Evolutionary conservation across 2,113 vertebrate species (phyloP).

Genomic region (Onychostoma macrolepis): DNA sequence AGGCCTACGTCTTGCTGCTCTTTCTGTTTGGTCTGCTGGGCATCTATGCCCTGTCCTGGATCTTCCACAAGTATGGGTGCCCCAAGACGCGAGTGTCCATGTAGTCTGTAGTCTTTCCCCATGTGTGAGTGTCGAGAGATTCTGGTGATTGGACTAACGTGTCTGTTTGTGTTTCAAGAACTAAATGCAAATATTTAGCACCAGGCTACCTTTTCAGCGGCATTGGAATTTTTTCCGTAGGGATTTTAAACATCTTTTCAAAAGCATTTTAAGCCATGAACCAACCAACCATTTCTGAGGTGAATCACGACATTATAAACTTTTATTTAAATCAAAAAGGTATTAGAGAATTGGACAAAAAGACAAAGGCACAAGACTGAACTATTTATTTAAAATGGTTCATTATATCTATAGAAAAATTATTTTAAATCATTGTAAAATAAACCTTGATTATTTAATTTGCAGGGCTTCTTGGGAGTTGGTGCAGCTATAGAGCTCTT

Average conservation of each 20-base stretch:
- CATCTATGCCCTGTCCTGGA: slow-evolving; percentile 78
- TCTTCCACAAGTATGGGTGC: slow-evolving; percentile 69
- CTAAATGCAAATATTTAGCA: background rate
- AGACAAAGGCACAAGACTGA: background rate
- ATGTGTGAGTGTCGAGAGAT: background rate
- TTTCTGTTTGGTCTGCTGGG: slow-evolving; percentile 75
- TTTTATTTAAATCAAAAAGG: background rate
- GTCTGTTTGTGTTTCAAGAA: background rate
- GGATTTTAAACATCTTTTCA: background rate
- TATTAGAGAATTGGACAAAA: background rate
- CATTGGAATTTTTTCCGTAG: background rate
- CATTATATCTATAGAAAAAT: too few relatives aligned
- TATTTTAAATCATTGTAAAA: too few relatives aligned
- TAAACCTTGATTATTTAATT: too few relatives aligned
- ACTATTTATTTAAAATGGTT: background rate
- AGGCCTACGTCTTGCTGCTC: slow-evolving; percentile 76
- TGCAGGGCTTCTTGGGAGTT: too few relatives aligned
- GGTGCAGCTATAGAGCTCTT: too few relatives aligned
- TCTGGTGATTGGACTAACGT: background rate
- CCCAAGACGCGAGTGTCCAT: background rate
- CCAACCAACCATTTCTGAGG: background rate
- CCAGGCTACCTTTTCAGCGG: background rate
- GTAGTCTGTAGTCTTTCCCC: slow-evolving; percentile 14
- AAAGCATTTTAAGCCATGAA: background rate
- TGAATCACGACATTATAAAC: background rate